Conservation (phyloP, 2,113 vertebrate species). For the Gymnocephalus cernua region DNA sequence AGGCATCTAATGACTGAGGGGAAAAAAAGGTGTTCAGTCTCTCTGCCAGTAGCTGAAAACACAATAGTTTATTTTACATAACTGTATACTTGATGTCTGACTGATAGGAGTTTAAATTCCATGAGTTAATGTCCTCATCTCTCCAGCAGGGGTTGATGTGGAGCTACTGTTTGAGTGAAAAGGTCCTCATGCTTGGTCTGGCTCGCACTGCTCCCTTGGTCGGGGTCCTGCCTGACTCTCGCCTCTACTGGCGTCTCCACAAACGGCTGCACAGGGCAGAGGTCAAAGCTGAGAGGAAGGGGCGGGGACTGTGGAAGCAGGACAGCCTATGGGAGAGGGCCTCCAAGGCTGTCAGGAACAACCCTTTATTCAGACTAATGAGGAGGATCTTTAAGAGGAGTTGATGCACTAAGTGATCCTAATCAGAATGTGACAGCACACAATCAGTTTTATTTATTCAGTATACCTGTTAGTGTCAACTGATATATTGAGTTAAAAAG, state of each 20-base stretch:
- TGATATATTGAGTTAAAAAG: not conserved
- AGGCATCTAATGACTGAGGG: conserved; percentile 30
- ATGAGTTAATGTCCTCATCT: not conserved
- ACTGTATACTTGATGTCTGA: not conserved
- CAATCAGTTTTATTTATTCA: not conserved
- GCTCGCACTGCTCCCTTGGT: conserved; percentile 85
- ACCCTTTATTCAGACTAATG: conserved; percentile 75
- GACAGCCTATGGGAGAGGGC: conserved; percentile 83
- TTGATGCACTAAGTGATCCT: conserved; percentile 18
- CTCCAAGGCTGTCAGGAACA: conserved; percentile 69
- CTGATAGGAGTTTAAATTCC: not conserved
- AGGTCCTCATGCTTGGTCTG: conserved; percentile 89
- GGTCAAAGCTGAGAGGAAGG: conserved; percentile 88
- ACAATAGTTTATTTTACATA: not conserved
- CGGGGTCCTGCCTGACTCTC: conserved; percentile 84
- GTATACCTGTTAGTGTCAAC: not conserved
- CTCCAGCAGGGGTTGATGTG: conserved; percentile 85
- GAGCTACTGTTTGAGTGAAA: conserved; percentile 89
- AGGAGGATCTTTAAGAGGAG: conserved; percentile 79
- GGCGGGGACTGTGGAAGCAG: conserved; percentile 91
- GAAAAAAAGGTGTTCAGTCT: not conserved
- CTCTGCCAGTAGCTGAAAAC: not conserved
- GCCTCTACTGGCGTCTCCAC: conserved; percentile 89
- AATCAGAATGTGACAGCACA: not conserved
- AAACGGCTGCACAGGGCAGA: conserved; percentile 91